Conservation (phyloP, 2,888 invertebrate genomes). For the Diarsia mendica region DNA sequence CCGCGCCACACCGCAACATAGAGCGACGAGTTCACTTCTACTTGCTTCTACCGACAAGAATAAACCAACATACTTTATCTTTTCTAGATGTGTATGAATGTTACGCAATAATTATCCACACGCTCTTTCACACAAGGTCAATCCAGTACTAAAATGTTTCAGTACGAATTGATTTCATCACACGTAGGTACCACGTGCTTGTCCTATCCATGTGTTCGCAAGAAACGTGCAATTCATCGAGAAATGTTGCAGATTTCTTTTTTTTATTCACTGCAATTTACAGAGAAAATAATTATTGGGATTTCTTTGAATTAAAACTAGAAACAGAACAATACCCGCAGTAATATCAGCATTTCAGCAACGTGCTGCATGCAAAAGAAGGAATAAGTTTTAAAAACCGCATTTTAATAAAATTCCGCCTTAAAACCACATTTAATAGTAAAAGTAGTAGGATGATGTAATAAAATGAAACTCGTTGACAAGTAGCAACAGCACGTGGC, state of each 20-base stretch:
- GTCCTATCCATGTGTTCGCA: neutral
- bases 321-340: neutral
- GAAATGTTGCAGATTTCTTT: neutral
- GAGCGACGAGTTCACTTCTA: conserved; percentile 65
- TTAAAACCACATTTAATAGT: conserved; percentile 11
- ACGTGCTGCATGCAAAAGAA: neutral
- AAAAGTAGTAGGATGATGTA: conserved; percentile 31
- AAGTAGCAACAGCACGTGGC: conserved; percentile 68
- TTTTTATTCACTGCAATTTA: neutral
- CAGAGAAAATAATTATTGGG: neutral
- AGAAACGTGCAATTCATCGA: neutral
- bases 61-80: conserved; percentile 55
- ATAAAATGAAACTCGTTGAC: conserved; percentile 52
- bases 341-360: neutral
- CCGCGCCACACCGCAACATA: conserved; percentile 66
- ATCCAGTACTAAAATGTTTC: conserved; percentile 29
- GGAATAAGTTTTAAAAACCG: neutral
- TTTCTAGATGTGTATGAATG: conserved; percentile 49
- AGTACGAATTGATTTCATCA: conserved; percentile 7
- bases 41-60: conserved; percentile 66
- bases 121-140: conserved; percentile 43
- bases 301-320: neutral
- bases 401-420: neutral
- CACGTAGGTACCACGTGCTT: neutral
- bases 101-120: conserved; percentile 47